Base-by-base conservation (phyloP, 2,888 invertebrate species). In the Nesidiocoris tenuis region DNA sequence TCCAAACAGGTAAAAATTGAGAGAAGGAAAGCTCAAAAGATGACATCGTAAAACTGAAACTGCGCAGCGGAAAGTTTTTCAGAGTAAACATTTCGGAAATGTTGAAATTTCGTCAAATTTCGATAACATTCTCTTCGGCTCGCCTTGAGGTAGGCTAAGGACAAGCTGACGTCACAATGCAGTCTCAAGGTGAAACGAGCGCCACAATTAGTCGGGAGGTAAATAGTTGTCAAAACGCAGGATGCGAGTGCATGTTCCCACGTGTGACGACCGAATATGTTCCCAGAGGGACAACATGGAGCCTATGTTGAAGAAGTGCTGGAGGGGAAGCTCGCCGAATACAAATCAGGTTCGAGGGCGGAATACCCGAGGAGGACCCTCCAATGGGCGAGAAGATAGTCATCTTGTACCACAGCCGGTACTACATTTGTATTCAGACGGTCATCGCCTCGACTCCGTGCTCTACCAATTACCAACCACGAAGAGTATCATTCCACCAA, bases 231-330 rank as follows among this genome's bases (percentile, higher is more conserved):
- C 70, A 57, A 56, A 57, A 59, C 17, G 16, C 22, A 3, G 12
- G 18, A 56, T 16, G 17, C 17, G 25, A 59, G 57, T 24, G 59
- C 23, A 25, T 23, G 66, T 75, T 75, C 74, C 74, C 74, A 75
- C 74, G 74, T 75, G 66, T 75, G 74, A 75, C 74, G 65, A 75
- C 74, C 74, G 74, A 75, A 75, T 66, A 65, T 75, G 65, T 75
- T 75, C 74, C 74, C 74, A 75, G 74, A 75, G 66, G 24, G 24
- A 23, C 39, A 39, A 39, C 39, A 39, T 7, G 39, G 12, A 39
- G 22, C n/a, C 22, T 12, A 39, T 12, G 39, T 39, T 39, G 39
- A 21, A 68, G 57, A 68, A 70, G 70, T 56, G n/a, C n/a, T n/a
- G 59, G 61, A 54, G 61, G 19, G 5, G 74, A 18, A 54, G 57